Base-by-base conservation (phyloP, 2,888 invertebrate genomes). In the Blastobasis lacticolella region DNA sequence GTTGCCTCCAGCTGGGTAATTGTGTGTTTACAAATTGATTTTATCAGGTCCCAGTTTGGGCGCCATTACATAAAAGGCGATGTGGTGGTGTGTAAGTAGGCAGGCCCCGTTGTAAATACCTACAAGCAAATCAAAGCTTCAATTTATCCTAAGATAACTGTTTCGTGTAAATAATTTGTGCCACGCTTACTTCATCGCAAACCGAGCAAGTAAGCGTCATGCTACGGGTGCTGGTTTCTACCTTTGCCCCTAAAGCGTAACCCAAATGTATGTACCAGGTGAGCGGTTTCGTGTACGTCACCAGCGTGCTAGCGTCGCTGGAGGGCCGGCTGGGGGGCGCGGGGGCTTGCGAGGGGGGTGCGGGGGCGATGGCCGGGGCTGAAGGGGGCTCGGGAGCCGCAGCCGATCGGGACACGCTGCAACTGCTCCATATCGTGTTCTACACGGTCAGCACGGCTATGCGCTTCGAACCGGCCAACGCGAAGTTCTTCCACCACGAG, bases 401-500 rank as follows among this genome's bases (percentile, higher is more conserved):
- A 1, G 78, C 84, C 65, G 83, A 85, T 47, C 81, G 78, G 49
- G 95, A 96, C 68, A 90, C 95, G 63, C 83, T 97, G 51, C 90
- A 93, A 49, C 81, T 98, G 52, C 87, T 98, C 53, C 94, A 95
- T 70, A 93, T 96, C 52, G 96, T 98, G 7, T 98, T 98, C 81
- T 96, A 96, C 72, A 97, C 97, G 0, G 92, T 99, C 61, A 96
- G 97, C 55, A 96, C 98, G 0, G 98, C 98, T 2, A 99, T 99
- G 99, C 90, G 99, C 63, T 99, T 98, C 75, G 99, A 99, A 79
- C 99, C 99, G 1, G 98, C 98, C 0, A 99, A 99, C 80, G 99
- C 99, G 0, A 97, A 97, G 78, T 97, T 97, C 88, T 99, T 99
- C 88, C 94, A 97, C 72, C 94, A 96, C 59, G 99, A 99, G 91